These are phyloP conservation scores for Morphnarchus princeps DNA, from an alignment of 2,113 vertebrate genomes.

Conservation along the genomic window DNA sequence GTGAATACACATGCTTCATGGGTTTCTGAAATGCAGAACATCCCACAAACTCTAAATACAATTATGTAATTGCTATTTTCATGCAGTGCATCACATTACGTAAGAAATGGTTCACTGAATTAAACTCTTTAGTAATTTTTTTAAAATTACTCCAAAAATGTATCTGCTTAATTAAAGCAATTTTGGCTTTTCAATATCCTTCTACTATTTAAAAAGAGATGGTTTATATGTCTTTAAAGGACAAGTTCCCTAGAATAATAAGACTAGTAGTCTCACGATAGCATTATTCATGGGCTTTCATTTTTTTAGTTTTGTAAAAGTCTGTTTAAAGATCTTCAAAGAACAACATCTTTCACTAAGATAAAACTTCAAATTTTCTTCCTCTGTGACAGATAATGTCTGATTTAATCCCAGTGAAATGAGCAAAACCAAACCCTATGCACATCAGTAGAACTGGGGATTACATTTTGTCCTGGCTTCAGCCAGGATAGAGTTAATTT, in stretches of 20 bases:
- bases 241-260: not conserved
- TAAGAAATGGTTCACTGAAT: not conserved
- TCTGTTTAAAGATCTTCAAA: not conserved
- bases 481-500: no score
- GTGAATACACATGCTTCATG: constrained; percentile 23
- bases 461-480: no score
- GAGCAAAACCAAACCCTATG: not conserved
- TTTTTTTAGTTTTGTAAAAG: not conserved
- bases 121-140: not conserved
- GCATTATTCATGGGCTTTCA: not conserved
- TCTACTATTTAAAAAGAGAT: not conserved
- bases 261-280: not conserved
- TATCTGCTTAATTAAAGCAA: not conserved
- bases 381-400: not conserved
- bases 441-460: not conserved
- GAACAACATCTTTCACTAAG: not conserved
- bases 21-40: constrained; percentile 36
- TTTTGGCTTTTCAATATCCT: not conserved
- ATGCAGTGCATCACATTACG: not conserved
- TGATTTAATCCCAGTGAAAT: not conserved
- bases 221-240: not conserved
- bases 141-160: not conserved
- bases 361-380: not conserved
- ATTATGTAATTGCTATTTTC: not conserved
- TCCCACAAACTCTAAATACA: constrained; percentile 18